These are phyloP conservation scores for Hippoglossus stenolepis DNA, from an alignment of 2,113 vertebrate genomes.

Conservation along the genomic window DNA sequence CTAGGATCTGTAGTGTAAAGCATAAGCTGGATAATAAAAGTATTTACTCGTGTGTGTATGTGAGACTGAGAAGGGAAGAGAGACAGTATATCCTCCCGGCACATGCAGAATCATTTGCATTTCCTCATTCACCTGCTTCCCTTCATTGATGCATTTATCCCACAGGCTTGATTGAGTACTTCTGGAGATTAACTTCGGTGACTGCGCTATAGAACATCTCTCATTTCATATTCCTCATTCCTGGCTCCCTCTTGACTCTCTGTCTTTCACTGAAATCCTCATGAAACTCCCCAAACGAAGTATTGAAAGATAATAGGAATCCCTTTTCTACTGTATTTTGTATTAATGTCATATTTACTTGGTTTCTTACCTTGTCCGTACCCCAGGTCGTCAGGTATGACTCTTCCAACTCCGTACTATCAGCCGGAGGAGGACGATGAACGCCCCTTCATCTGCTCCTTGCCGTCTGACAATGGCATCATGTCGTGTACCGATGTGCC, in stretches of 20 bases:
- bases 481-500: slow-evolving; percentile 95
- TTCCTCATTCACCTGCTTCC: slow-evolving; percentile 2
- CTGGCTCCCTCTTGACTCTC: slow-evolving; percentile 2
- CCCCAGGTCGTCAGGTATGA: slow-evolving; percentile 89
- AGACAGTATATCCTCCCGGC: background rate
- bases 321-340: background rate
- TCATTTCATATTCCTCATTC: background rate
- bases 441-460: slow-evolving; percentile 97
- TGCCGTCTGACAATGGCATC: slow-evolving; percentile 96
- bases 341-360: background rate
- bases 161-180: slow-evolving; percentile 6
- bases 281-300: background rate
- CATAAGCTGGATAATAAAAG: too few relatives aligned
- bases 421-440: slow-evolving; percentile 95
- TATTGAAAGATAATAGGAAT: background rate
- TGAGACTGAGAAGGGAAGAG: background rate
- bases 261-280: background rate
- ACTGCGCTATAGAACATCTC: background rate
- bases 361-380: background rate
- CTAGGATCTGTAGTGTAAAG: too few relatives aligned
- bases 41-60: background rate
- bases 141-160: slow-evolving; percentile 12
- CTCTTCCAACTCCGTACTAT: slow-evolving; percentile 93
- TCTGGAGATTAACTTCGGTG: background rate
- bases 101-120: slow-evolving; percentile 20